Percentiles rank a stretch among this genome's conserved stretches.
Conservation (phyloP, 2,797 vertebrate species). For the Hippopotamyrus pictus region DNA sequence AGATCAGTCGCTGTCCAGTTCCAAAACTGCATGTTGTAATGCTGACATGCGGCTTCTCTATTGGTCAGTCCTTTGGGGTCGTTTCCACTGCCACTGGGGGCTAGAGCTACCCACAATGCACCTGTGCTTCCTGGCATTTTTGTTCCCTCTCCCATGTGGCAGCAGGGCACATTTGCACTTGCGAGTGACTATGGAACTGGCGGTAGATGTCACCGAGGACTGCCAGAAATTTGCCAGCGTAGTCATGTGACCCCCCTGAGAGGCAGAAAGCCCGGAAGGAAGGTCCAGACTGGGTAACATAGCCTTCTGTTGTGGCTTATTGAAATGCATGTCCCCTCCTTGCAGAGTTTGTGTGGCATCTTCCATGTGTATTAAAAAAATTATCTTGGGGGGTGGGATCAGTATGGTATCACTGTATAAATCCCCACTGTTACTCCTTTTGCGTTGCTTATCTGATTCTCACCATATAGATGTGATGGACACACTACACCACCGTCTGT, state of each 20-base stretch:
- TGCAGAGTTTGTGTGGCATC: background rate
- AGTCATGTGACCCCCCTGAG: background rate
- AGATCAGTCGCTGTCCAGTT: background rate
- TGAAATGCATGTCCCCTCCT: background rate
- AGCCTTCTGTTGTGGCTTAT: background rate
- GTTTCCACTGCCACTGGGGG: background rate
- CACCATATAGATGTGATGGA: constrained; percentile 16
- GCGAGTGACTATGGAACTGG: background rate
- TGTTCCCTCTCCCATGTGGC: background rate
- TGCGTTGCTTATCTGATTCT: constrained; percentile 24
- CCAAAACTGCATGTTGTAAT: background rate
- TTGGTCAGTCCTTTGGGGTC: background rate
- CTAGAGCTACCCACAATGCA: background rate
- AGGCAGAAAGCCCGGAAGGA: background rate
- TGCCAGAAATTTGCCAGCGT: background rate
- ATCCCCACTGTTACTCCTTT: constrained; percentile 31
- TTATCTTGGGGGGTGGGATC: background rate
- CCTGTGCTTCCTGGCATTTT: background rate
- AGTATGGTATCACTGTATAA: constrained; percentile 30
- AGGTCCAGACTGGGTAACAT: constrained; percentile 4
- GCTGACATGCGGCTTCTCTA: background rate
- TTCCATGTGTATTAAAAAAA: constrained; percentile 10
- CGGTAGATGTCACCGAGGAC: background rate
- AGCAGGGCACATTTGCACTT: background rate
- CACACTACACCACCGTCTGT: constrained; percentile 23